A percentile compares a stretch with the other conserved stretches of the same genome.
Evolutionary conservation across 2,888 invertebrate genomes (phyloP).

Genomic region (Apotomis capreana): DNA sequence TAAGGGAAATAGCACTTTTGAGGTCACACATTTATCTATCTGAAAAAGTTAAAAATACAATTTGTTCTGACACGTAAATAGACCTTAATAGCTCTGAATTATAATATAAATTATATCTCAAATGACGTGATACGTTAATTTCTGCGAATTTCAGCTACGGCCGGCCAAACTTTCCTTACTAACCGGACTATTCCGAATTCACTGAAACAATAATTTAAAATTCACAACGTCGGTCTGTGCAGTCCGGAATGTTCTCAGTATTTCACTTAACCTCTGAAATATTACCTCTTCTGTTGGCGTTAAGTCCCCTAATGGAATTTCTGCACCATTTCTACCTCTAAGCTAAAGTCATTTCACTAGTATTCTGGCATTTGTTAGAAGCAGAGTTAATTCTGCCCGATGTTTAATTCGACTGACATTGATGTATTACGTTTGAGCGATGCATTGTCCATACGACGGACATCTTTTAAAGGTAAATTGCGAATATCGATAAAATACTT

Average conservation of each 20-base stretch:
- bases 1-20: no score
- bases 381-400: no score
- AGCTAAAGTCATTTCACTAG: conserved; percentile 7
- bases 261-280: conserved; percentile 37
- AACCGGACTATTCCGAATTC: conserved; percentile 13
- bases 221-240: conserved; percentile 8
- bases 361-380: conserved; percentile 2
- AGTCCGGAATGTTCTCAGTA: conserved; percentile 8
- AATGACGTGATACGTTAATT: not conserved
- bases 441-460: no score
- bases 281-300: conserved; percentile 24
- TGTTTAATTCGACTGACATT: no score
- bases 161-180: not conserved
- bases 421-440: no score
- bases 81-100: not conserved
- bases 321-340: not conserved
- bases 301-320: conserved; percentile 29
- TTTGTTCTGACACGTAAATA: not conserved
- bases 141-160: not conserved
- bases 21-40: no score
- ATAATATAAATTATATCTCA: not conserved
- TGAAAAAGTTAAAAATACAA: not conserved
- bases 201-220: conserved; percentile 20
- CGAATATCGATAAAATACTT: no score
- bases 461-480: no score